Evolutionary conservation across 2,888 invertebrate species (phyloP), one percentile per base, ranked within the genome.

Genomic region (Helicoverpa assulta): DNA sequence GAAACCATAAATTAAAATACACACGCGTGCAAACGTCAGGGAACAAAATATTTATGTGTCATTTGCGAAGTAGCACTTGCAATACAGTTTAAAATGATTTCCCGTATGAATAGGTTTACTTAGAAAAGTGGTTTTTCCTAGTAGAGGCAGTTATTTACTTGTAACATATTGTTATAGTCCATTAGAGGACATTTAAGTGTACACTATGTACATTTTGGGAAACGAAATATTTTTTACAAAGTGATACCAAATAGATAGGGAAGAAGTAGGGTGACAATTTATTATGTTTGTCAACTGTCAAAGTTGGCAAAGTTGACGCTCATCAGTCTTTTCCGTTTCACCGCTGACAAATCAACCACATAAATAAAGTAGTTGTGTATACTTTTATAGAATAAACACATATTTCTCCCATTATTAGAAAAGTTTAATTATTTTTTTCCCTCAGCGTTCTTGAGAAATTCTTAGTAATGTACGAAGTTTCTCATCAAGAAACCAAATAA

Each of bases 371-470:
- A 56, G 33, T 66, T 56, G 62, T 37, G 21, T 58, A 40, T 3
- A 40, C 33, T 33, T 40, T 4, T 40, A 40, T 40, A 40, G 14
- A 67, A 67, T 59, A 76, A 67, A 59, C 68, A 54, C 54, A 70
- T 65, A 62, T 71, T 67, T 63, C 53, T 26, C 8, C 62, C 51
- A 67, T 69, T 71, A 71, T 70, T 58, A 61, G 55, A 8, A 18
- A 72, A 75, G 54, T 71, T 68, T 73, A 78, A 83, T 75, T 75
- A 78, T 73, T 68, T 82, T 69, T 18, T 51, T 33, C 33, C 7
- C 0, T 2, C 8, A 65, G 59, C 52, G 33, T 40, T 40, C 40
- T 40, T 40, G 12, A 40, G 52, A 67, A 73, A 50, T 61, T 55
- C 18, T 51, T 57, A 33, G 65, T 78, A 61, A 78, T 61, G 60